Base-by-base conservation (phyloP, 2,888 invertebrate genomes). In the Dasypogon diadema region DNA sequence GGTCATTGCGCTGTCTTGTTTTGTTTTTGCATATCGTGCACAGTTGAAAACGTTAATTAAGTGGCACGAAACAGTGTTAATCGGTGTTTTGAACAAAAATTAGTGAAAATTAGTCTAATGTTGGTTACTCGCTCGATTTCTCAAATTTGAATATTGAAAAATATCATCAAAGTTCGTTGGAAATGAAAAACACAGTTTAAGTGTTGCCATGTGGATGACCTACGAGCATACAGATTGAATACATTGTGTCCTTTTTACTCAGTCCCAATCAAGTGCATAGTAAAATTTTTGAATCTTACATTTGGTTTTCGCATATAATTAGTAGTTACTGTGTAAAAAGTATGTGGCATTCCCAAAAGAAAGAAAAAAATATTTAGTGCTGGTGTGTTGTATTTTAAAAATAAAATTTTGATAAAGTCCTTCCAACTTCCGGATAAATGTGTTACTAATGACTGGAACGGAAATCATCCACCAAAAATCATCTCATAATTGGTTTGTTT, bases 1-100 rank as follows among this genome's bases (percentile, higher is more conserved):
- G 80, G 80, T 80, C 80, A 80, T 80, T 79, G 79, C 78, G 79
- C 79, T 79, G 77, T 77, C 77, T 78, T 68, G 73, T 76, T 72
- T 75, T 73, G 75, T 73, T 76, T 76, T 76, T 77, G 65, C 77
- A 74, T 56, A 74, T 58, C 56, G 74, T 70, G 70, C 34, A 54
- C 21, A 21, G 26, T 54, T 30, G 51, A 21, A 14, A 70, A 12
- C 8, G 14, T 18, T 22, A 46, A 46, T 51, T 22, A 51, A 18
- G 12, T 34, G 22, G 54, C 34, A 34, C 70, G n/a, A 18, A 54
- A 12, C n/a, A 51, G 21, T 68, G 51, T 70, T 54, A 2, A 54
- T 54, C 30, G 54, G 54, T 34, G 24, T 68, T 21, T 14, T n/a
- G 42, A 37, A 18, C 37, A 18, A 18, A n/a, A 51, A 16, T 51